Conservation (phyloP, 2,888 invertebrate species). For the Argyresthia goedartella region DNA sequence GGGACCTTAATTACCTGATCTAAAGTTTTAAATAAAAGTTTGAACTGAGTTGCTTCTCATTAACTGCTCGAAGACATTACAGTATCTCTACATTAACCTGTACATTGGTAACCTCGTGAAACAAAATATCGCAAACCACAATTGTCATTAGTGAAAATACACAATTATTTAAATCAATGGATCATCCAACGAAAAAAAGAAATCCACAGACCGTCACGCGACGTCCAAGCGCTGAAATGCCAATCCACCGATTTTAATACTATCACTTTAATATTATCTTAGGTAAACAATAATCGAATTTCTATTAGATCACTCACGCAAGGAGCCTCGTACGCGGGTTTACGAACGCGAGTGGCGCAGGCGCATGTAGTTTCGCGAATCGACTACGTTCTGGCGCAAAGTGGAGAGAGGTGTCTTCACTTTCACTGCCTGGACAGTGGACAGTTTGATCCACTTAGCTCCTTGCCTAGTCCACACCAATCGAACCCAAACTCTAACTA, state of each 20-base stretch:
- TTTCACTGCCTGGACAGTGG: constrained; percentile 35
- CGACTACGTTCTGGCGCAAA: neutral
- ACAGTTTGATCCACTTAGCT: neutral
- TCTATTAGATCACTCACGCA: constrained; percentile 8
- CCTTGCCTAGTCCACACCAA: neutral
- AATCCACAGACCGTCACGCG: neutral
- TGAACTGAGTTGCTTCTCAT: too few species aligned
- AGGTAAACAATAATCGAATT: too few species aligned
- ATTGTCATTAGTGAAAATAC: too few species aligned
- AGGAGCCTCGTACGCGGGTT: constrained; percentile 17
- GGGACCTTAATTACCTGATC: too few species aligned
- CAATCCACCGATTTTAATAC: neutral
- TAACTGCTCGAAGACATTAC: too few species aligned
- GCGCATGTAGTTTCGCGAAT: constrained; percentile 3
- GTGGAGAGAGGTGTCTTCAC: constrained; percentile 41
- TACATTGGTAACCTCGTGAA: too few species aligned
- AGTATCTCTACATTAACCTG: too few species aligned
- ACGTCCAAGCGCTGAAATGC: neutral
- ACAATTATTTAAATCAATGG: too few species aligned
- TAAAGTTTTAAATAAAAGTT: too few species aligned
- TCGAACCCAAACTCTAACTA: neutral
- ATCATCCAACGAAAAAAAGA: too few species aligned
- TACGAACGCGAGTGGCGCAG: constrained; percentile 28
- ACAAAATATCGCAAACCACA: too few species aligned
- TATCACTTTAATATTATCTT: too few species aligned